Conservation (phyloP, 1,140 invertebrate genomes). For the Drosophila serrata region DNA sequence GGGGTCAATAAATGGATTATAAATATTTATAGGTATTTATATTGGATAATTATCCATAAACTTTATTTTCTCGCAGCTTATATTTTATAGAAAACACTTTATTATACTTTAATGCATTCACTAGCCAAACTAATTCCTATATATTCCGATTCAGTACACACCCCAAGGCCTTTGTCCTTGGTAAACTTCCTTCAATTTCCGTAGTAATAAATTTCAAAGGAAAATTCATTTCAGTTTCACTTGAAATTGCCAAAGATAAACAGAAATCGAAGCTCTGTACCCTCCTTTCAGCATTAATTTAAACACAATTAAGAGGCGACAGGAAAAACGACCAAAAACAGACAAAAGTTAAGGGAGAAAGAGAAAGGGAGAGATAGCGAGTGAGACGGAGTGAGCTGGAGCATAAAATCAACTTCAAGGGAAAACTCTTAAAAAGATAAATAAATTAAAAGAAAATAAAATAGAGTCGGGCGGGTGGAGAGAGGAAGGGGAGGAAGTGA, state of each 20-base stretch:
- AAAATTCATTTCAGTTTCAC: constrained; percentile 38
- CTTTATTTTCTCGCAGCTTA: background rate
- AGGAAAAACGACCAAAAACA: constrained; percentile 12
- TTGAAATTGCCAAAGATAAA: constrained; percentile 50
- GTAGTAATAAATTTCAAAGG: constrained; percentile 31
- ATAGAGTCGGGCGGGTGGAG: background rate
- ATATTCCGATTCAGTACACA: background rate
- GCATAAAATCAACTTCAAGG: too few relatives aligned
- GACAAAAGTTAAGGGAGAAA: constrained; percentile 22
- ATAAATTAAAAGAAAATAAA: constrained; percentile 57
- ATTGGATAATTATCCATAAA: background rate
- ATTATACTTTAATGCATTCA: background rate
- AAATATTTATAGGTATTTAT: constrained; percentile 39
- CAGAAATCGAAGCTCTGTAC: constrained; percentile 34
- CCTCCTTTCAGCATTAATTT: constrained; percentile 29
- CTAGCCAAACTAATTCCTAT: background rate
- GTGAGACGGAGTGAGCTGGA: constrained; percentile 13
- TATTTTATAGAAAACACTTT: background rate
- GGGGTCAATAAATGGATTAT: constrained; percentile 29
- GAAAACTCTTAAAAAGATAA: constrained; percentile 33
- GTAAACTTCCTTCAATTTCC: constrained; percentile 32
- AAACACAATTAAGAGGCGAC: constrained; percentile 61
- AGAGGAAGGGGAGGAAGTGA: background rate
- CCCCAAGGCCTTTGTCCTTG: background rate
- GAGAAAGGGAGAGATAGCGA: background rate